phyloP scores from a whole-genome alignment of 2,888 invertebrate species.

The Seira sanloemensis region DNA sequence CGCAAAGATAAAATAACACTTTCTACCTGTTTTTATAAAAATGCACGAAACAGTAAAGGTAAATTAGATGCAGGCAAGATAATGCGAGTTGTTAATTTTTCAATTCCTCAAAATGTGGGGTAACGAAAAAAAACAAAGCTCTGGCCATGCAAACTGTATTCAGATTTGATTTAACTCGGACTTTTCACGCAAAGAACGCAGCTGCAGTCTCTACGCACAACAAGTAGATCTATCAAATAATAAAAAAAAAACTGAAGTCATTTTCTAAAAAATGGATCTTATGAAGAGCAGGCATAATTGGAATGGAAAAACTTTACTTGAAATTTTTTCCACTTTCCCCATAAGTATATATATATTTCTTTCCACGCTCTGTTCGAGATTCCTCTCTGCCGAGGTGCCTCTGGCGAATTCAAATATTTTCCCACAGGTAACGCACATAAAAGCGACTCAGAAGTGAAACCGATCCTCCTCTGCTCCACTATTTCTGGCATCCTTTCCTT shows the following conservation, averaged over 20 bases:
- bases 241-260: too few relatives aligned
- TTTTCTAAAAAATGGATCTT: too few relatives aligned
- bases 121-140: background rate
- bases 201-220: too few relatives aligned
- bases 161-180: too few relatives aligned
- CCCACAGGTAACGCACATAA: slow-evolving; percentile 33
- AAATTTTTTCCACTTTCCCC: too few relatives aligned
- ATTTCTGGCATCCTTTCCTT: background rate
- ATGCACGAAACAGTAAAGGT: background rate
- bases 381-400: background rate
- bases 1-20: background rate
- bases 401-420: slow-evolving; percentile 12
- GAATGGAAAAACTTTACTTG: too few relatives aligned
- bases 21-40: background rate
- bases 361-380: background rate
- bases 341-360: too few relatives aligned
- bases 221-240: too few relatives aligned
- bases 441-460: background rate
- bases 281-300: too few relatives aligned
- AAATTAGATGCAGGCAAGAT: background rate
- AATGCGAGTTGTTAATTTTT: background rate
- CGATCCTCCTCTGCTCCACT: background rate
- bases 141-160: background rate
- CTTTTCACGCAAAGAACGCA: too few relatives aligned
- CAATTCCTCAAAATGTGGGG: slow-evolving; percentile 25